Base-by-base conservation (phyloP, 2,113 vertebrate genomes). In the Cephalophus harveyi region DNA sequence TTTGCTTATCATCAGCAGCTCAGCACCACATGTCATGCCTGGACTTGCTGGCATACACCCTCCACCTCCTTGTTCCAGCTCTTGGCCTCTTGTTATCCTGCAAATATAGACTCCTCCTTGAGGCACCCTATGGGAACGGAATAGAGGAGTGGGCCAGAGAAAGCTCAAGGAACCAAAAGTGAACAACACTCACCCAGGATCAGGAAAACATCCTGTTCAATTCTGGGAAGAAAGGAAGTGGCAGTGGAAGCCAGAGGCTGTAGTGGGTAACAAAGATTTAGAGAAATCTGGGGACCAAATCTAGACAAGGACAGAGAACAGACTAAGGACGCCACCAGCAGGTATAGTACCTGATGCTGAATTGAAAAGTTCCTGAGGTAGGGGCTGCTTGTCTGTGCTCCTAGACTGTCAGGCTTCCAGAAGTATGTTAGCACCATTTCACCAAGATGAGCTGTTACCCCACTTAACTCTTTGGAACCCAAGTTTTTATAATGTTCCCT, bases 1-100 rank as follows among this genome's bases (percentile, higher is more conserved):
- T 87, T 86, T 88, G 67, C 85, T 95, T 95, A 27, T 89, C 71
- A 88, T 89, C 78, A 95, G 85, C 55, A 97, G 50, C 14, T 97
- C 46, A 91, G 27, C 55, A 89, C 82, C 55, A 93, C 87, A 64
- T 62, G 55, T n/a, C 74, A 59, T 30, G 2, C 27, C 27, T 30
- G 62, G 48, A 1, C 12, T 84, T 48, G 48, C 71, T 52, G 27
- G 36, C 10, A 50, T 16, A 7, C 33, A 6, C 14, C 79, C 13
- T 4, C 40, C 15, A 67, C 3, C 33, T 28, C 5, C 33, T 28
- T 46, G 33, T 14, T 86, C 71, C 10, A 79, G 33, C 36, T 33
- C 7, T 23, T n/a, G 46, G 23, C 23, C 28, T 85, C n/a, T 71
- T 43, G 13, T 21, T 36, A 13, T 50, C 46, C 14, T 62, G 23